A percentile compares a stretch with the other conserved stretches of the same genome.
Conservation (phyloP, 2,113 vertebrate species). For the Sminthopsis crassicaudata region DNA sequence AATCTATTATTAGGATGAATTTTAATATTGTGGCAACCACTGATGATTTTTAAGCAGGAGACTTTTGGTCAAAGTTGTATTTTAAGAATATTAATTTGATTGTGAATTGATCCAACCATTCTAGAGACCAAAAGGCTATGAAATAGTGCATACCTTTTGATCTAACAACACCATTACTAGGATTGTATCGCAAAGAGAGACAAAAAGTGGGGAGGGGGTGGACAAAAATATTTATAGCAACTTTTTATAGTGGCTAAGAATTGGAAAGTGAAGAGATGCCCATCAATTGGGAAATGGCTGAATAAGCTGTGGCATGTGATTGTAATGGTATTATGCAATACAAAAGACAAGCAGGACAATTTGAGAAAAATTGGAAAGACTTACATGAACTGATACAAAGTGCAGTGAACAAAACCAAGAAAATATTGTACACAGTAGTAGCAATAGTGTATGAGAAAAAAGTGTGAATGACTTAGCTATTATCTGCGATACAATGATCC, state of each 20-base stretch:
- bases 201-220: too few relatives aligned
- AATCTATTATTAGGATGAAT: not conserved
- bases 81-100: not conserved
- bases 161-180: not conserved
- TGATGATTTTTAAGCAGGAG: not conserved
- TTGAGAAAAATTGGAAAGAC: too few relatives aligned
- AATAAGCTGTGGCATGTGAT: not conserved
- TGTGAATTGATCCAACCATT: not conserved
- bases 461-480: too few relatives aligned
- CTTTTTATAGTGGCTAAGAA: not conserved
- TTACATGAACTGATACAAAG: too few relatives aligned
- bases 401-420: too few relatives aligned
- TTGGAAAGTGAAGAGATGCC: not conserved
- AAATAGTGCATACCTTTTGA: not conserved
- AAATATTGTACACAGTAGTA: too few relatives aligned
- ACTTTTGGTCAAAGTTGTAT: not conserved
- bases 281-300: not conserved
- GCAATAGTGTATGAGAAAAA: too few relatives aligned
- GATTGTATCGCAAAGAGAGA: not conserved
- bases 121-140: not conserved
- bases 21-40: not conserved
- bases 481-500: too few relatives aligned
- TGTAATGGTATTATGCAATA: not conserved
- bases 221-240: not conserved
- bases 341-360: too few relatives aligned